These are phyloP conservation scores for Scatophagus argus DNA, from an alignment of 2,113 vertebrate genomes.

Conservation along the genomic window DNA sequence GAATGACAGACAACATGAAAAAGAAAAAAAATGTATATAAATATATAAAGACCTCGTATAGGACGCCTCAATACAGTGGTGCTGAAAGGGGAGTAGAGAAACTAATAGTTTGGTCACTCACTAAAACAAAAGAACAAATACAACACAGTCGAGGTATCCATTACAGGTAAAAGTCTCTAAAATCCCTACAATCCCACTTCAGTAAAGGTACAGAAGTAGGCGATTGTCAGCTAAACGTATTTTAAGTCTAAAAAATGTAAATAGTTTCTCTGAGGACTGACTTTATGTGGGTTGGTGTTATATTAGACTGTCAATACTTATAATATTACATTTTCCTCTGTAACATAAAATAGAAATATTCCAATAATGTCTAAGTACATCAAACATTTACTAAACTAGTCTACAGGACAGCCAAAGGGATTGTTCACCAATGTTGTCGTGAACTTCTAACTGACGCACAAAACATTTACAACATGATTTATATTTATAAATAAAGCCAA, in stretches of 20 bases:
- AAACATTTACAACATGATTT: not conserved
- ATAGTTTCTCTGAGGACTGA: no score
- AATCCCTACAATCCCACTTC: not conserved
- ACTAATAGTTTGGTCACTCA: no score
- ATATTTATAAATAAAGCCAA: not conserved
- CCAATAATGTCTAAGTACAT: no score
- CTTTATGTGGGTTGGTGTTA: no score
- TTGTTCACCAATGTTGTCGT: not conserved
- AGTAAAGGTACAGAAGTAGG: not conserved
- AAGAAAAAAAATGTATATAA: no score
- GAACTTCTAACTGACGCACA: not conserved
- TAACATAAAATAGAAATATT: not conserved
- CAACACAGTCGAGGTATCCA: no score
- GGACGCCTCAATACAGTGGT: no score
- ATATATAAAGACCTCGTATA: no score
- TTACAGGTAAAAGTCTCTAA: no score
- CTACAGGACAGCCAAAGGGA: not conserved
- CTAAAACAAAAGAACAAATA: no score
- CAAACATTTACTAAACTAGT: not conserved
- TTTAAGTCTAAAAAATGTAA: not conserved
- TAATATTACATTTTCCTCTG: not conserved
- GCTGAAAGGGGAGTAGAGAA: no score
- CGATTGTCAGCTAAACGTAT: not conserved
- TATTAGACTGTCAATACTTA: no score
- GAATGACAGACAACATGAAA: constrained; percentile 26